phyloP scores from a whole-genome alignment of 2,113 vertebrate genomes.

The Rhinoderma darwinii region DNA sequence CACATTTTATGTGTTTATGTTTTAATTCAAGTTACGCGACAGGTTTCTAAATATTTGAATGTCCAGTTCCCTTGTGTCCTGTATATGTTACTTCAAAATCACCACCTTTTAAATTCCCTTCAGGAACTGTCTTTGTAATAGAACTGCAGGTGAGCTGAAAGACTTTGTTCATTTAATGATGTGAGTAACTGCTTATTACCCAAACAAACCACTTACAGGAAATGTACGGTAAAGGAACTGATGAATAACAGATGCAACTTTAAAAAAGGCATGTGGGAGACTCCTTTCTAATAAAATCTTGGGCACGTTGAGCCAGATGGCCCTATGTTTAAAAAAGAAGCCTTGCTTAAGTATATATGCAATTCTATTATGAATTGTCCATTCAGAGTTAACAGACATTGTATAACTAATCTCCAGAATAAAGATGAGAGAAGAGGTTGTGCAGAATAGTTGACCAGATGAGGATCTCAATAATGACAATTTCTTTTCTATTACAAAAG shows the following conservation, averaged over 20 bases:
- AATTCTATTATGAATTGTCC: slow-evolving; percentile 37
- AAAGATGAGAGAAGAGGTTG: not conserved
- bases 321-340: slow-evolving; percentile 38
- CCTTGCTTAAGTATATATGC: slow-evolving; percentile 13
- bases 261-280: slow-evolving; percentile 52
- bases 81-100: slow-evolving; percentile 40
- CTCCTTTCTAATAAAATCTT: slow-evolving; percentile 56
- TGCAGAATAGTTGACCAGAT: not conserved
- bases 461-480: not conserved
- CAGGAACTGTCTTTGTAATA: slow-evolving; percentile 54
- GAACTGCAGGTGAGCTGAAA: slow-evolving; percentile 58
- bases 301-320: slow-evolving; percentile 53
- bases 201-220: slow-evolving; percentile 59
- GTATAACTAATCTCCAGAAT: not conserved
- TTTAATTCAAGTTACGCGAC: not conserved
- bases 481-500: not conserved
- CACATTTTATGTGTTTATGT: slow-evolving; percentile 29
- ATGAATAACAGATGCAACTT: slow-evolving; percentile 57
- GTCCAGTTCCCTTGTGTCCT: slow-evolving; percentile 13
- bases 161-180: slow-evolving; percentile 60
- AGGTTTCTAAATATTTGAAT: slow-evolving; percentile 7
- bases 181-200: slow-evolving; percentile 61
- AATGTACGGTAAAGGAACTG: slow-evolving; percentile 55
- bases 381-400: not conserved
- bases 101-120: slow-evolving; percentile 50